phyloP scores from a whole-genome alignment of 2,797 vertebrate species.

The Amazona finschi region DNA sequence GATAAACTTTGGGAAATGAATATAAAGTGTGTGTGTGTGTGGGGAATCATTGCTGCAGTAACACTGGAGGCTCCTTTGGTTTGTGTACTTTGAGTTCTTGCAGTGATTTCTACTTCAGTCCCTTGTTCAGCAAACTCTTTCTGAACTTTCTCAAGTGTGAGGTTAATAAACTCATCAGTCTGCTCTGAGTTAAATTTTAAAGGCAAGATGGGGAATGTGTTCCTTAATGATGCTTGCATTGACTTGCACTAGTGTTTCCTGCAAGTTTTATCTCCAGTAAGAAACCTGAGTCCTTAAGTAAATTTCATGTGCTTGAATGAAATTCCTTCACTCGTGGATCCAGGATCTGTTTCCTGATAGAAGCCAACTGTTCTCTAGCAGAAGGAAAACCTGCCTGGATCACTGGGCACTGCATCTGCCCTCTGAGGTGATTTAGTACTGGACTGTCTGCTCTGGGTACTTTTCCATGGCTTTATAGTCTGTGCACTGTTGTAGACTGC shows the following conservation, averaged over 20 bases:
- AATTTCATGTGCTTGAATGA: not conserved
- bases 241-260: not conserved
- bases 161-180: not conserved
- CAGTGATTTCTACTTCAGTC: not conserved
- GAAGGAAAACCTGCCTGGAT: not conserved
- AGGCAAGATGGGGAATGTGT: accelerated
- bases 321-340: not conserved
- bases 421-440: not conserved
- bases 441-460: not conserved
- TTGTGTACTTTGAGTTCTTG: not conserved
- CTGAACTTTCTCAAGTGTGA: not conserved
- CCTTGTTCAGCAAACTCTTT: not conserved
- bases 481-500: accelerated
- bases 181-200: not conserved
- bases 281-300: not conserved
- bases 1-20: not conserved
- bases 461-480: not conserved
- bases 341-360: not conserved
- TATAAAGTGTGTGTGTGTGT: not conserved
- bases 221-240: not conserved
- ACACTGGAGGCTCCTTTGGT: not conserved
- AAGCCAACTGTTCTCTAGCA: not conserved
- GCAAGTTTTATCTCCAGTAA: not conserved
- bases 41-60: not conserved
- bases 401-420: not conserved